A percentile compares a stretch with the other conserved stretches of the same genome.
phyloP scores from a whole-genome alignment of 92 coral and sea anemone species.

The Pocillopora grandis region DNA sequence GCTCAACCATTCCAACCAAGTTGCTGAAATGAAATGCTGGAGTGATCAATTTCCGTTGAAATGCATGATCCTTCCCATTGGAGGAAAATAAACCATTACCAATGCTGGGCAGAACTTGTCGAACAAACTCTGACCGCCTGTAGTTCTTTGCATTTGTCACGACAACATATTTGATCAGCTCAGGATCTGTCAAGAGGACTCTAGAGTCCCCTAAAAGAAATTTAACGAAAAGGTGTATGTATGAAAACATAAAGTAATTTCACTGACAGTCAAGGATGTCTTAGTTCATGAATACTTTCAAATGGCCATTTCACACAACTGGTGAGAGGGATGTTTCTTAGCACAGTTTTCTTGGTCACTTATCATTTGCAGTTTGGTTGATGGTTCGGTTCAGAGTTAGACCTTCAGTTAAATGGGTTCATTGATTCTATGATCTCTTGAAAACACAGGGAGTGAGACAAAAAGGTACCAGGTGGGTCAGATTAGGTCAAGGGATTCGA shows the following conservation, averaged over 20 bases:
- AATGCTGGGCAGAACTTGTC: constrained; percentile 31
- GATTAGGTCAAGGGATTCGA: no score
- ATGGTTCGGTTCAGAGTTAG: no score
- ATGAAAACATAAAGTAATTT: neutral
- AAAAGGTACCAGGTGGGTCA: no score
- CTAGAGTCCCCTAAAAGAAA: constrained; percentile 32
- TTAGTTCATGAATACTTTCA: no score
- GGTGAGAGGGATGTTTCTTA: no score
- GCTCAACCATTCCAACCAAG: constrained; percentile 62
- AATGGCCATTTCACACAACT: no score
- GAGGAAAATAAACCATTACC: constrained; percentile 69
- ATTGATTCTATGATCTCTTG: no score
- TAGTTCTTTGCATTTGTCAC: constrained; percentile 66
- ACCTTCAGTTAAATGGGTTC: no score
- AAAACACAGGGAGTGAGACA: no score
- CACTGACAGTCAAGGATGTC: neutral
- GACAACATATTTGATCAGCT: constrained; percentile 68
- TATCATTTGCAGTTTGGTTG: no score
- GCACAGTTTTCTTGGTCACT: no score
- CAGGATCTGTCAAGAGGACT: constrained; percentile 65
- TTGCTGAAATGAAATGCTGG: constrained; percentile 75
- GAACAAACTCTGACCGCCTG: constrained; percentile 32
- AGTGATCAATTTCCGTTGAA: constrained; percentile 71
- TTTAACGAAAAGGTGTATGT: neutral
- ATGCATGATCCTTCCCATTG: constrained; percentile 73